Base-by-base conservation (phyloP, 2,888 invertebrate species). In the Ormyrus rosae region DNA sequence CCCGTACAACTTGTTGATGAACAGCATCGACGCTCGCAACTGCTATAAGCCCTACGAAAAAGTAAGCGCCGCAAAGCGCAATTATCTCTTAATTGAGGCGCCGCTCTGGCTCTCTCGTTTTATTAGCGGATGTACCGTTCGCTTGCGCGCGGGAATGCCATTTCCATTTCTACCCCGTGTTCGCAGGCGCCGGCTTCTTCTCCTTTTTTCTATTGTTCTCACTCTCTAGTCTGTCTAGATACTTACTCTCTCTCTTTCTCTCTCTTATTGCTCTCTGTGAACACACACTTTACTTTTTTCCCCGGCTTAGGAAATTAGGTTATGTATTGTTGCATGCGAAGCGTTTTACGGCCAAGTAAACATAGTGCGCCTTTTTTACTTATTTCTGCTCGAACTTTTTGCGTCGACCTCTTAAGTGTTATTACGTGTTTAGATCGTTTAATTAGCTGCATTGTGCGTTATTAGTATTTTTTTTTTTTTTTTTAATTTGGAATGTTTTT, bases 11-110 rank as follows among this genome's bases (percentile, higher is more conserved):
- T 86, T 90, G 83, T 86, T 89, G 86, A 90, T 87, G 86, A 90
- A 88, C 86, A 90, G 88, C 88, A 88, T 90, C 84, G 91, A 91
- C 86, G 89, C 89, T 80, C 87, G 91, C 84, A 91, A 90, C 65
- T 91, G 91, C 85, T 91, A 89, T 86, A 91, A 91, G 80, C 91
- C 91, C 70, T 89, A 86, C 83, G 90, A 91, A 85, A 89, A 90
- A 88, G 91, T 91, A 86, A 90, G 90, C 5, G 4, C 34, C 68
- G 9, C n/a, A 45, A 2, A 13, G n/a, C 11, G 51, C 55, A 76
- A 76, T 76, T 67, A 78, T 67, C 67, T 72, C 67, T 78, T 55
- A 67, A 72, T 72, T 67, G 34, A 68, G 9, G 19, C 56, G 63
- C 63, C 13, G 6, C 60, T 61, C 55, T 34, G 10, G 65, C 19